phyloP scores from a whole-genome alignment of 2,797 vertebrate genomes.

The Poeciliopsis gracilis region DNA sequence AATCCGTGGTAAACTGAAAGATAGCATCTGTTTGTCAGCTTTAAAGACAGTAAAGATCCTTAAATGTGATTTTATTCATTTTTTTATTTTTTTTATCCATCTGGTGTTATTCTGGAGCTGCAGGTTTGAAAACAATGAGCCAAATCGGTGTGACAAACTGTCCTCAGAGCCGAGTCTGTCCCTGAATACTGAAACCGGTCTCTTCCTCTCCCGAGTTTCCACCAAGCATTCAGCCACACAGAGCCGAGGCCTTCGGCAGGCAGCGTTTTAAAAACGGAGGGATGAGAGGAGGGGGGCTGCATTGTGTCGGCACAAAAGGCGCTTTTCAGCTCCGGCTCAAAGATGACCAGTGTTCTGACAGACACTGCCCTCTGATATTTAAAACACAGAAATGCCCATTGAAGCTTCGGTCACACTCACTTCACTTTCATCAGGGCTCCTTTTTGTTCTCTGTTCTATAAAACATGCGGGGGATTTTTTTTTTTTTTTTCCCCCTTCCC shows the following conservation, averaged over 20 bases:
- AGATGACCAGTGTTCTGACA: slow-evolving; percentile 62
- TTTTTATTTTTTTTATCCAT: neutral
- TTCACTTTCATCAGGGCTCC: slow-evolving; percentile 46
- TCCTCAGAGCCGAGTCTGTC: neutral
- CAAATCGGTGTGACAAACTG: neutral
- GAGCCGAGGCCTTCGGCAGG: slow-evolving; percentile 51
- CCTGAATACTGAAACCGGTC: slow-evolving; percentile 41
- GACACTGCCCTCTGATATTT: slow-evolving; percentile 57
- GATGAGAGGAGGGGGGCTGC: slow-evolving; percentile 32
- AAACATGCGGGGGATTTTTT: neutral
- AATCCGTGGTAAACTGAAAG: neutral
- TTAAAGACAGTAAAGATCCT: neutral
- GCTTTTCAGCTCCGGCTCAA: slow-evolving; percentile 65
- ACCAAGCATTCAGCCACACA: slow-evolving; percentile 67
- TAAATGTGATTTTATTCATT: neutral
- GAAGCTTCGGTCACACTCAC: slow-evolving; percentile 49
- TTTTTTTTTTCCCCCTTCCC: neutral
- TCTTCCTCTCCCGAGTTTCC: slow-evolving; percentile 34
- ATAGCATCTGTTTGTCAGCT: neutral
- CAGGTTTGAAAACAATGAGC: too few species aligned
- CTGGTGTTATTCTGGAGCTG: neutral
- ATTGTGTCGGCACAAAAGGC: slow-evolving; percentile 68
- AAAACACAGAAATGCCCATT: slow-evolving; percentile 61
- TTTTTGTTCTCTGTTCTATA: slow-evolving; percentile 45
- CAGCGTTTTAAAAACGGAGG: slow-evolving; percentile 33